These are phyloP conservation scores for Eurystomus gularis DNA, from an alignment of 2,113 vertebrate species.

Conservation along the genomic window DNA sequence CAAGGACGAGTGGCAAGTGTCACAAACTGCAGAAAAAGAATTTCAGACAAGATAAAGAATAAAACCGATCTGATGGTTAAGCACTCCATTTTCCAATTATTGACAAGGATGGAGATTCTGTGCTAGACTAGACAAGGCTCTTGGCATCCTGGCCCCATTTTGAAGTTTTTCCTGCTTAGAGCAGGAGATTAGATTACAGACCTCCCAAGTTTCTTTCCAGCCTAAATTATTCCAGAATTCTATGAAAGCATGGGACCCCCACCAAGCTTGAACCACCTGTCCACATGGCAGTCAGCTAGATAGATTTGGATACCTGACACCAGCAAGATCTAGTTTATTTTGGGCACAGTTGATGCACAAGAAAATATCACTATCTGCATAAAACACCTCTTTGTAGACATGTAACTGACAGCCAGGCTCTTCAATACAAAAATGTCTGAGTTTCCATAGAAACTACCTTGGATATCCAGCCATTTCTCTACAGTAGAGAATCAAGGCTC, in stretches of 20 bases:
- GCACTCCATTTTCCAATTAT: neutral
- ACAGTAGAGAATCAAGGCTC: neutral
- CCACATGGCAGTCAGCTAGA: constrained; percentile 1
- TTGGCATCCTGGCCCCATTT: neutral
- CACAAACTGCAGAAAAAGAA: neutral
- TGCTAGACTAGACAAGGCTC: neutral
- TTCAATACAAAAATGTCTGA: constrained; percentile 5
- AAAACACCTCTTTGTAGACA: constrained; percentile 19
- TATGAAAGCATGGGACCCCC: neutral
- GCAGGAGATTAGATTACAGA: neutral
- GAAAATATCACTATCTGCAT: constrained; percentile 28
- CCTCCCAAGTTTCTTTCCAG: neutral
- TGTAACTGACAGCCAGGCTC: constrained; percentile 17
- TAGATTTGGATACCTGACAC: constrained; percentile 28
- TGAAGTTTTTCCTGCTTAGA: neutral
- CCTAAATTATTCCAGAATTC: neutral
- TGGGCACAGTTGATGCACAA: constrained; percentile 18
- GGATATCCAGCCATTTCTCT: neutral
- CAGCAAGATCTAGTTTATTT: constrained; percentile 43
- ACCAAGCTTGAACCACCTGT: neutral
- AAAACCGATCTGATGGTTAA: neutral
- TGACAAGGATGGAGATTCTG: neutral
- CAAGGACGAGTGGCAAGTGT: neutral
- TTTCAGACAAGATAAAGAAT: neutral
- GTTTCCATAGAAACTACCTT: constrained; percentile 60